A percentile compares a stretch with the other conserved stretches of the same genome.
Conservation (phyloP, 1,140 invertebrate genomes). For the Drosophila subobscura region DNA sequence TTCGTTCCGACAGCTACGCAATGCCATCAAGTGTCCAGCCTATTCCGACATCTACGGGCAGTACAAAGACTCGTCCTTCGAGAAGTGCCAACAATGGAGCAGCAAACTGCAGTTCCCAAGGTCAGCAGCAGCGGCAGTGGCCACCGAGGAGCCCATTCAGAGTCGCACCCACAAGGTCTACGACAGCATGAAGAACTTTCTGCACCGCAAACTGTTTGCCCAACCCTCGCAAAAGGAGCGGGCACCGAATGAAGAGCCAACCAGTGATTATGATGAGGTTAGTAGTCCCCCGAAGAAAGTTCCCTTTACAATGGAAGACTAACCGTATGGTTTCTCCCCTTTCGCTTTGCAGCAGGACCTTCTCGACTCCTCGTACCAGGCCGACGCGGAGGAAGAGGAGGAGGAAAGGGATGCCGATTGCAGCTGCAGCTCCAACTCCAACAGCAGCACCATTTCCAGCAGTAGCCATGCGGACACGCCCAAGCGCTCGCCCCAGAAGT, state of each 20-base stretch:
- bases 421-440: conserved; percentile 58
- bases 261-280: conserved; percentile 80
- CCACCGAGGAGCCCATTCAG: conserved; percentile 35
- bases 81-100: conserved; percentile 71
- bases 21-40: conserved; percentile 66
- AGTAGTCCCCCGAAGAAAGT: conserved; percentile 21
- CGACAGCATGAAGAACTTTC: conserved; percentile 78
- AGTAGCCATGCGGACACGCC: conserved; percentile 38
- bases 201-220: conserved; percentile 75
- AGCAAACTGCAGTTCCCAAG: conserved; percentile 58
- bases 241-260: conserved; percentile 52
- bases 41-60: conserved; percentile 73
- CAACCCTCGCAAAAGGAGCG: conserved; percentile 56
- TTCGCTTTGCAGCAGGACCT: conserved; percentile 60
- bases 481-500: conserved; percentile 70
- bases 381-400: conserved; percentile 73
- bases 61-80: conserved; percentile 58
- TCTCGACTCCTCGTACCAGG: conserved; percentile 78
- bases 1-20: conserved; percentile 53
- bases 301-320: neutral
- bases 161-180: conserved; percentile 78
- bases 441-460: conserved; percentile 19
- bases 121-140: conserved; percentile 10
- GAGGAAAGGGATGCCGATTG: conserved; percentile 59
- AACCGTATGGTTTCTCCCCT: neutral